Conservation (phyloP, 2,888 invertebrate genomes). For the Athrips mouffetella region DNA sequence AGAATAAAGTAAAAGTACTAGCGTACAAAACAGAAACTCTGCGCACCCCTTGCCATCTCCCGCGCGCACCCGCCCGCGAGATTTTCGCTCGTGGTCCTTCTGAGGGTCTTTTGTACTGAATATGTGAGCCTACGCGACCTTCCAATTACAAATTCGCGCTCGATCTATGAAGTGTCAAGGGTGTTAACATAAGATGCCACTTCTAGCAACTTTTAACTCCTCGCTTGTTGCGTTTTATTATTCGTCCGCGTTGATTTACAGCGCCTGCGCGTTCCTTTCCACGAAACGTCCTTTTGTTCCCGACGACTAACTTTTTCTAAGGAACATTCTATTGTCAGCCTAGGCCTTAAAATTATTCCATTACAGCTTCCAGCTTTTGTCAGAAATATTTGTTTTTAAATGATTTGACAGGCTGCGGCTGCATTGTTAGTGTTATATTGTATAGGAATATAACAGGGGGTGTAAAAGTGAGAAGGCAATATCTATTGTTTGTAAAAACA, state of each 20-base stretch:
- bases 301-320: slow-evolving; percentile 59
- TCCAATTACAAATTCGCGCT: no score
- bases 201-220: slow-evolving; percentile 2
- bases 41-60: no score
- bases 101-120: no score
- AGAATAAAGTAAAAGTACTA: no score
- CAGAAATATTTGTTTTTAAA: slow-evolving; percentile 26
- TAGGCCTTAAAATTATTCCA: slow-evolving; percentile 60
- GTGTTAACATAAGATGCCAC: no score
- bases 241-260: slow-evolving; percentile 59
- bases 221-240: slow-evolving; percentile 41
- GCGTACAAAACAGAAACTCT: no score
- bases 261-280: slow-evolving; percentile 45
- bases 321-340: slow-evolving; percentile 57
- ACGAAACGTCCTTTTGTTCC: slow-evolving; percentile 66
- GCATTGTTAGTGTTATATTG: neutral
- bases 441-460: slow-evolving; percentile 15
- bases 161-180: no score
- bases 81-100: no score
- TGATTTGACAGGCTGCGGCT: slow-evolving; percentile 8
- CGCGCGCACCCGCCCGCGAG: no score
- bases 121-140: no score
- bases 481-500: neutral
- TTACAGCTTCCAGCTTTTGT: slow-evolving; percentile 27
- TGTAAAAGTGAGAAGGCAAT: neutral